phyloP scores from a whole-genome alignment of 2,113 vertebrate species.

The Coptodon bakossiorum region DNA sequence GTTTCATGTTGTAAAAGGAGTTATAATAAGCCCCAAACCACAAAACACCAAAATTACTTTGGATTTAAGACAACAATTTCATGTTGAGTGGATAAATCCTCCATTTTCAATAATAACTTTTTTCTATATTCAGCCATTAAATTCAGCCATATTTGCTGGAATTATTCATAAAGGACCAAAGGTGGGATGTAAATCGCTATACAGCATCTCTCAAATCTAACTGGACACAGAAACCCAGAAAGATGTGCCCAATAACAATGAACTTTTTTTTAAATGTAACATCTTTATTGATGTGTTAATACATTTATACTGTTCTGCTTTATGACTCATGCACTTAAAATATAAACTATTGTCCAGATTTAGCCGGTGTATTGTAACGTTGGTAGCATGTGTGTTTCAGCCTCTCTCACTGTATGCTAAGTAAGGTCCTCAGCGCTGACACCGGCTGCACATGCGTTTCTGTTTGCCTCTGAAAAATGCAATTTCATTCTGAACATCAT shows the following conservation, averaged over 20 bases:
- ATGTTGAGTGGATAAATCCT: not conserved
- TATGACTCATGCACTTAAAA: not conserved
- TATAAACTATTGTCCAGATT: not conserved
- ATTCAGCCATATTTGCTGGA: not conserved
- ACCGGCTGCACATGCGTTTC: not conserved
- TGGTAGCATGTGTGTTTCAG: not conserved
- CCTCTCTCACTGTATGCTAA: not conserved
- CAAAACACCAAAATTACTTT: not conserved
- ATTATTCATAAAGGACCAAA: not conserved
- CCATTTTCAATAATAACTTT: fast-evolving
- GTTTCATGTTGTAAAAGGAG: not conserved
- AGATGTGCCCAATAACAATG: not conserved
- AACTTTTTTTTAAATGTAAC: fast-evolving
- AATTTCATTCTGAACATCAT: not conserved
- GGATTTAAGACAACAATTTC: not conserved
- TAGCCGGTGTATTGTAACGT: not conserved
- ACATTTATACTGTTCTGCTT: not conserved
- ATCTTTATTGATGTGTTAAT: not conserved
- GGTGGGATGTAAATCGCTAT: not conserved
- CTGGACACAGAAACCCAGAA: not conserved
- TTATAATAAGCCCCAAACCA: not conserved
- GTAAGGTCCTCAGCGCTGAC: not conserved
- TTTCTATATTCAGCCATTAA: not conserved
- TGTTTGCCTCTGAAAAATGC: not conserved
- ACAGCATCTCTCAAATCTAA: not conserved